Evolutionary conservation across 2,888 invertebrate genomes (phyloP), one percentile per base, ranked within the genome.

Genomic region (Xestoiulus laeticollis): DNA sequence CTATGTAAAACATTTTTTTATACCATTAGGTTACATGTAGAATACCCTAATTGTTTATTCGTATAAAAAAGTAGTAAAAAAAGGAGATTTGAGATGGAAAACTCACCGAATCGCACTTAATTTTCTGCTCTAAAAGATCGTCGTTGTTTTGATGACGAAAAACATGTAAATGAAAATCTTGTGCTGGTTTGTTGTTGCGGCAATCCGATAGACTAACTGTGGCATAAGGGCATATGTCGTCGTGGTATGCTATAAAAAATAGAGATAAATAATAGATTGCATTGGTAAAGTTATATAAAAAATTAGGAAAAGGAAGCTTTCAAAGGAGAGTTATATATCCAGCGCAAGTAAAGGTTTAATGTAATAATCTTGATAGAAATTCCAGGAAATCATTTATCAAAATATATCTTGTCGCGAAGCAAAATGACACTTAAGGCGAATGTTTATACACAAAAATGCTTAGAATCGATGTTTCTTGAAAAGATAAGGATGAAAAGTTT

Each of bases 171-270:
- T 87, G 87, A 30, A 87, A 59, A 87, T 87, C 87, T 22, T 38
- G 85, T 3, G 85, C 85, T 1, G 33, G 38, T 38, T 85, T 85
- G 85, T 85, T 85, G 48, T 87, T 83, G 53, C 68, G 88, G 84
- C 88, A 88, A 22, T 88, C 88, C 85, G 88, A 85, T 44, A 88
- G 83, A 59, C 88, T 88, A 53, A 88, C 88, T 22, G 88, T 88
- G 33, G 88, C 88, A 68, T 88, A 88, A 8, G 88, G 88, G 48
- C 88, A 88, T 78, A 88, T 88, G 85, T 88, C 88, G 68, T 88
- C 88, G 43, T 86, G 88, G 68, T 86, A 88, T 53, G 86, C 88
- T 88, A 59, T 14, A 43, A 86, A 43, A 32, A 85, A 85, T 22
- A 38, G 26, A 85, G 19, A 43, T 43, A 1, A 14, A 85, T 43